These are phyloP conservation scores for Napeogenes inachia DNA, from an alignment of 2,888 invertebrate genomes.

Conservation along the genomic window DNA sequence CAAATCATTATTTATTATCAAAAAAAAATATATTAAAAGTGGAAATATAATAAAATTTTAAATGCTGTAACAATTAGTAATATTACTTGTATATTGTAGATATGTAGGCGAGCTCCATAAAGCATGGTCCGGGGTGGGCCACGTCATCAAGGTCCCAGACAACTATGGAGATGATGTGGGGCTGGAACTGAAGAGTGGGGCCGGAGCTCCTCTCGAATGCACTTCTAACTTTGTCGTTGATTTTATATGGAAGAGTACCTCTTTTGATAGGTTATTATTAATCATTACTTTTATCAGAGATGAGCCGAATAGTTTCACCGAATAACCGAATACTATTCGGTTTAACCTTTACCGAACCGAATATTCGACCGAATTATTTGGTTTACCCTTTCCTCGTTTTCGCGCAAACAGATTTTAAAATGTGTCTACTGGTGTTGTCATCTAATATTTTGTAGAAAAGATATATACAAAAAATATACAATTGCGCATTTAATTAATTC, in stretches of 20 bases:
- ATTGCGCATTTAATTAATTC: too few relatives aligned
- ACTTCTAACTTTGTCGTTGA: conserved; percentile 98
- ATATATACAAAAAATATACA: too few relatives aligned
- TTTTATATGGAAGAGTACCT: conserved; percentile 99
- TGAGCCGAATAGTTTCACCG: not conserved
- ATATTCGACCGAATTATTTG: too few relatives aligned
- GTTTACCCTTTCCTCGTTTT: too few relatives aligned
- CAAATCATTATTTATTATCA: too few relatives aligned
- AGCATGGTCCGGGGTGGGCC: conserved; percentile 98
- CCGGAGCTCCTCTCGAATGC: conserved; percentile 95
- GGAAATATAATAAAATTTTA: not conserved
- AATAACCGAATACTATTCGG: too few relatives aligned
- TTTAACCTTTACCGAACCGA: too few relatives aligned
- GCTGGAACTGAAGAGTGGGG: conserved; percentile 94
- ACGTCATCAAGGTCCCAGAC: conserved; percentile 96
- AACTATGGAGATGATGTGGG: conserved; percentile 99
- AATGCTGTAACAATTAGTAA: too few relatives aligned
- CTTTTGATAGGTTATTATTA: conserved; percentile 89
- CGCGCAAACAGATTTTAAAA: too few relatives aligned
- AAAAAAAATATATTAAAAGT: too few relatives aligned
- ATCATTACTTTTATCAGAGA: not conserved
- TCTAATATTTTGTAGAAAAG: too few relatives aligned
- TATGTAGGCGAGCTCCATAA: conserved; percentile 95
- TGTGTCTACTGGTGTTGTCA: too few relatives aligned
- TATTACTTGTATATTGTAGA: conserved; percentile 39